Evolutionary conservation across 2,797 vertebrate species (phyloP).

Genomic region (Enteromius anoplus): DNA sequence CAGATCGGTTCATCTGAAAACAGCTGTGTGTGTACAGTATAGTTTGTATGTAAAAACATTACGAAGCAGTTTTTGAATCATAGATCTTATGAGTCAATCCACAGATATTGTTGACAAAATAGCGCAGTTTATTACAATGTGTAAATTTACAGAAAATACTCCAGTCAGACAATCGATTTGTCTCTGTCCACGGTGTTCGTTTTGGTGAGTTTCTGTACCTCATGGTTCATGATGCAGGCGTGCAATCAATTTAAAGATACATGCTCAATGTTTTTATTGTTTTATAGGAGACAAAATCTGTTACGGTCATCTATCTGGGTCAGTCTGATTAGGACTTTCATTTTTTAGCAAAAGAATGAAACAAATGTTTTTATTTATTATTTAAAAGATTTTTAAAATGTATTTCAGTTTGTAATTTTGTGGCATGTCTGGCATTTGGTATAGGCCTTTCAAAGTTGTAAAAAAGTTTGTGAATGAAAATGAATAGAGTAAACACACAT

Average conservation of each 20-base stretch:
- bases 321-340: slow-evolving; percentile 18
- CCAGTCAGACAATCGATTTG: neutral
- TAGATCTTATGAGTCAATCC: neutral
- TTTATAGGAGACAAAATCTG: neutral
- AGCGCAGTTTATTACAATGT: neutral
- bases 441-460: neutral
- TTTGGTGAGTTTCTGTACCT: neutral
- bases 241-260: slow-evolving; percentile 2
- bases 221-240: neutral
- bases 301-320: slow-evolving; percentile 18
- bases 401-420: neutral
- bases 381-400: too few species aligned
- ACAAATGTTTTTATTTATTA: neutral
- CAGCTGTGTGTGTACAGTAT: neutral
- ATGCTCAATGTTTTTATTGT: slow-evolving; percentile 5
- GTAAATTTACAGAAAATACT: neutral
- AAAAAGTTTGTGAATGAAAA: neutral
- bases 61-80: neutral
- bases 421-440: neutral
- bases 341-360: neutral
- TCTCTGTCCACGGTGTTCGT: neutral
- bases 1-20: neutral
- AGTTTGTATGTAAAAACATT: neutral
- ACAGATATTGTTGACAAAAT: neutral
- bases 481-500: neutral